Evolutionary conservation across 2,888 invertebrate species (phyloP).

Genomic region (Podabrus alpinus): DNA sequence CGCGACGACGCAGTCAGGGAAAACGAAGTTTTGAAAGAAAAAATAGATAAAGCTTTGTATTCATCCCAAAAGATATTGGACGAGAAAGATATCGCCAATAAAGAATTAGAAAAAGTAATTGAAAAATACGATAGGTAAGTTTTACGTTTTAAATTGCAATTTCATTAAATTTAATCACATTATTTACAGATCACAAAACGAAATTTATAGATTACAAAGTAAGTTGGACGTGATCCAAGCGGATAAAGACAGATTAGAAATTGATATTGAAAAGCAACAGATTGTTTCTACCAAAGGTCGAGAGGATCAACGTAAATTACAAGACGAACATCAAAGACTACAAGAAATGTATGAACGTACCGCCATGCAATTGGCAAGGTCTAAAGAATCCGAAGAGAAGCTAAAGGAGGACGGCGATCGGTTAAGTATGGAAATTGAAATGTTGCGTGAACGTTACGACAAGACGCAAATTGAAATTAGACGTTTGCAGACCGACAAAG

Average conservation of each 20-base stretch:
- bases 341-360: conserved; percentile 91
- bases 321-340: conserved; percentile 82
- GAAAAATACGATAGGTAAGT: conserved; percentile 87
- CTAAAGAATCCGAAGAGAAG: conserved; percentile 90
- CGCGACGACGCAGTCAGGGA: conserved; percentile 85
- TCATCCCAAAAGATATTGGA: conserved; percentile 82
- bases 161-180: background rate
- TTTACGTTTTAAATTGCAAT: background rate
- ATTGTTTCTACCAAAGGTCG: conserved; percentile 78
- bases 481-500: conserved; percentile 81
- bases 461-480: conserved; percentile 85
- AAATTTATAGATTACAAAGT: conserved; percentile 85
- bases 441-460: conserved; percentile 86
- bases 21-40: conserved; percentile 85
- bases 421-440: conserved; percentile 78
- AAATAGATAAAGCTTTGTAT: conserved; percentile 84
- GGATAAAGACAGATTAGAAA: conserved; percentile 82
- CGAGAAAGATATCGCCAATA: conserved; percentile 85
- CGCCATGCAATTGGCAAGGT: conserved; percentile 79
- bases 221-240: conserved; percentile 86
- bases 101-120: conserved; percentile 89
- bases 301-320: conserved; percentile 83
- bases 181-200: conserved; percentile 79
- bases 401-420: conserved; percentile 83
- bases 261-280: conserved; percentile 85